Evolutionary conservation across 2,113 vertebrate genomes (phyloP).

Genomic region (Aldabrachelys gigantea): DNA sequence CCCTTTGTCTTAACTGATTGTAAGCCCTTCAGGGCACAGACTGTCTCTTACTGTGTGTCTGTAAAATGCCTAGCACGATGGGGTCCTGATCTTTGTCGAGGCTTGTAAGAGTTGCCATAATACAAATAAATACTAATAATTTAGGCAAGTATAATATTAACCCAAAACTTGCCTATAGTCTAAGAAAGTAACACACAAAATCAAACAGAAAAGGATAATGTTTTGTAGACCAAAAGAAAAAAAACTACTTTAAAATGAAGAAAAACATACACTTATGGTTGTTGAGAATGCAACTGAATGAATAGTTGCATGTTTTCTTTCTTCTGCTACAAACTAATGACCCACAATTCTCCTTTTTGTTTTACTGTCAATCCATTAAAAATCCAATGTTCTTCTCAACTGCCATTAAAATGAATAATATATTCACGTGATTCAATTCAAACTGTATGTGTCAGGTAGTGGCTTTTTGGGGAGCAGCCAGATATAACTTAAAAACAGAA

Average conservation of each 20-base stretch:
- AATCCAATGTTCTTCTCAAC: not conserved
- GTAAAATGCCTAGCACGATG: not conserved
- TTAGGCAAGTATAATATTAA: not conserved
- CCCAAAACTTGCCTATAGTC: not conserved
- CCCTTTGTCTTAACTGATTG: not conserved
- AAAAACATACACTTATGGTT: not conserved
- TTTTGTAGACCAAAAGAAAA: not conserved
- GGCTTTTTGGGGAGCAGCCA: constrained; percentile 33
- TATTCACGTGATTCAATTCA: not conserved
- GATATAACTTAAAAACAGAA: constrained; percentile 34
- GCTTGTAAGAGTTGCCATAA: not conserved
- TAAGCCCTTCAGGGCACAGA: not conserved
- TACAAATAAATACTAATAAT: not conserved
- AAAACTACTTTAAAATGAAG: not conserved
- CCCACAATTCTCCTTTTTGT: not conserved
- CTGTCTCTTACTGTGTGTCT: not conserved
- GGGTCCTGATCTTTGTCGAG: not conserved
- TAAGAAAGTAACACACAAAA: not conserved
- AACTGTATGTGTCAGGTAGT: constrained; percentile 28
- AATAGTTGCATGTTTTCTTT: not conserved
- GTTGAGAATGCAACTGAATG: not conserved
- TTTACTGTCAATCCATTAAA: constrained; percentile 2
- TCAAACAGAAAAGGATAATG: not conserved
- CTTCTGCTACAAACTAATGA: not conserved
- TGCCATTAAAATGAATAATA: constrained; percentile 33